Conservation (phyloP, 2,888 invertebrate species). For the Ichneumon xanthorius region DNA sequence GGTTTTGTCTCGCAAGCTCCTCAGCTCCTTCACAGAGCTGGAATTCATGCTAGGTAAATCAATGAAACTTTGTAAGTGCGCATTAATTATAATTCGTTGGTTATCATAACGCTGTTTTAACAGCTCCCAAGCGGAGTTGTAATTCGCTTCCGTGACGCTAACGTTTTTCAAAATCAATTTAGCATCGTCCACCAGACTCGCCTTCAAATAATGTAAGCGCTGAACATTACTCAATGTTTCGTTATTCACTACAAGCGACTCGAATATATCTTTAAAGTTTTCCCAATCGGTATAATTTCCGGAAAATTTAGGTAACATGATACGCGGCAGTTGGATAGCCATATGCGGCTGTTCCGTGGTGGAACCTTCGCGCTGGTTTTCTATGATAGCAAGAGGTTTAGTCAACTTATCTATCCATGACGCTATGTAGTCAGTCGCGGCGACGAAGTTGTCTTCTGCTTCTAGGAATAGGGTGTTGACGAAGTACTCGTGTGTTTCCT, state of each 20-base stretch:
- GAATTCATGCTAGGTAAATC: neutral
- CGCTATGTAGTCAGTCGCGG: neutral
- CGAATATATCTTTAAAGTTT: neutral
- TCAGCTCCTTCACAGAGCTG: neutral
- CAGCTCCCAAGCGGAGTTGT: neutral
- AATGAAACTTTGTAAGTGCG: neutral
- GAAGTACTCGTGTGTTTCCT: neutral
- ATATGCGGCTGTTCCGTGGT: neutral
- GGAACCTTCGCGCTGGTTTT: neutral
- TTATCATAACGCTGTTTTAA: neutral
- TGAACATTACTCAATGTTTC: conserved; percentile 3
- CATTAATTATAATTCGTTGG: neutral
- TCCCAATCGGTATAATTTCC: neutral
- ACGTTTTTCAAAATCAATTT: neutral
- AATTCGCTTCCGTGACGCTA: conserved; percentile 1
- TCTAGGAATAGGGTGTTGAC: neutral
- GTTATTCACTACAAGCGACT: neutral
- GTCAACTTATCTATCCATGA: neutral
- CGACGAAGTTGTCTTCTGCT: neutral
- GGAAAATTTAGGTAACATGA: neutral
- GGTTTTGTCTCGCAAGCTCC: neutral
- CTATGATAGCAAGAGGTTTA: too few species aligned
- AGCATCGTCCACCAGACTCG: neutral
- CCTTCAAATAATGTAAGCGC: conserved; percentile 27
- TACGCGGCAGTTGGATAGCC: neutral